Percentiles rank a stretch among this genome's conserved stretches.
phyloP scores from a whole-genome alignment of 1,140 invertebrate genomes.

The Homalodisca vitripennis region DNA sequence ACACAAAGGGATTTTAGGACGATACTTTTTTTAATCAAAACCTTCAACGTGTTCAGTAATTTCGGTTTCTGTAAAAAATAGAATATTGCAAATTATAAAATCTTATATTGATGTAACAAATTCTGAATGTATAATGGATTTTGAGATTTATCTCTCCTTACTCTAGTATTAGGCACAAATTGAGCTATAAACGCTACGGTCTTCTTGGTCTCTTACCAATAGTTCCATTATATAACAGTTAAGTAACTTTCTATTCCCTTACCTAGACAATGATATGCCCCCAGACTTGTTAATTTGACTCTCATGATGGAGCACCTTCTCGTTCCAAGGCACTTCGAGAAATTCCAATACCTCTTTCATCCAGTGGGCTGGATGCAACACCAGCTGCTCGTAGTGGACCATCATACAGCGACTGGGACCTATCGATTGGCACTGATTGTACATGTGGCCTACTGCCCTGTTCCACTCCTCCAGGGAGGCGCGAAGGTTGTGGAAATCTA shows the following conservation, averaged over 20 bases:
- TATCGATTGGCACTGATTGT: constrained; percentile 86
- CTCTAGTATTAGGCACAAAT: too few species aligned
- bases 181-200: too few species aligned
- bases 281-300: background rate
- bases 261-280: background rate
- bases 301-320: constrained; percentile 61
- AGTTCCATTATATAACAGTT: too few species aligned
- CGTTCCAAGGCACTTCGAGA: constrained; percentile 91
- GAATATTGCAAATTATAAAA: too few species aligned
- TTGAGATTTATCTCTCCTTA: too few species aligned
- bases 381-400: constrained; percentile 93
- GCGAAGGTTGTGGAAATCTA: constrained; percentile 88
- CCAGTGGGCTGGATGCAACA: constrained; percentile 86
- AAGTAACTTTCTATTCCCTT: constrained; percentile 31
- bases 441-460: constrained; percentile 89
- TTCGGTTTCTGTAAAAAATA: too few species aligned
- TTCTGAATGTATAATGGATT: too few species aligned
- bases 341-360: constrained; percentile 89
- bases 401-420: constrained; percentile 83
- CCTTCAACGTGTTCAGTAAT: too few species aligned
- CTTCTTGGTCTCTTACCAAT: too few species aligned
- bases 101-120: too few species aligned
- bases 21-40: too few species aligned
- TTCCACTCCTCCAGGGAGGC: constrained; percentile 96
- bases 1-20: too few species aligned